Base-by-base conservation (phyloP, 2,888 invertebrate genomes). In the Nymphalis polychloros region DNA sequence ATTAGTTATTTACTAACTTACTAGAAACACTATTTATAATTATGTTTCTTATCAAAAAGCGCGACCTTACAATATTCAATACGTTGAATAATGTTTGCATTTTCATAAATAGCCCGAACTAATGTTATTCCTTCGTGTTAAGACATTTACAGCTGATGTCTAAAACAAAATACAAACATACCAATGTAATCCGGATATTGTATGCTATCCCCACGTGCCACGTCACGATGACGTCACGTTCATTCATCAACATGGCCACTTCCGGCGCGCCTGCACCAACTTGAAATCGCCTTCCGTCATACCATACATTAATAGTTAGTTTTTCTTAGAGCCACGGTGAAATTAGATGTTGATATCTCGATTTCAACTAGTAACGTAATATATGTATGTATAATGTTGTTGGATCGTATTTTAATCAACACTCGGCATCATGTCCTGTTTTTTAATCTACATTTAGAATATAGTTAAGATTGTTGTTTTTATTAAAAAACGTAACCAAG, bases 231-330 rank as follows among this genome's bases (percentile, higher is more conserved):
- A 87, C 87, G 87, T 88, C 86, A 87, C 77, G 72, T 73, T 75
- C 77, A 75, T 75, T 74, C 75, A 80, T 78, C 81, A 79, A 76
- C 84, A 85, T 85, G 84, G 84, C 80, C 76, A 84, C 88, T 89
- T 91, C 92, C 91, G 77, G 73, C 74, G 74, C 81, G 78, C 76
- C 81, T 68, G 72, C 73, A 74, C 74, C 72, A 72, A 74, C 76
- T 76, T 75, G 72, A 71, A 73, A 75, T 76, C 77, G 77, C 79
- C 77, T 76, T 78, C 78, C 77, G 78, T 70, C 55, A 67, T 59
- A 50, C 46, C 66, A 59, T 53, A 49, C 64, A 59, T 64, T 71
- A 71, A 68, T 72, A 68, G 64, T 64, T 19, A 52, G 50, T 63
- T 52, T 63, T 59, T 59, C 67, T 63, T 63, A 61, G 48, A 68